A percentile compares a stretch with the other conserved stretches of the same genome.
These are phyloP conservation scores for Verasper variegatus DNA, from an alignment of 2,113 vertebrate genomes.

Conservation along the genomic window DNA sequence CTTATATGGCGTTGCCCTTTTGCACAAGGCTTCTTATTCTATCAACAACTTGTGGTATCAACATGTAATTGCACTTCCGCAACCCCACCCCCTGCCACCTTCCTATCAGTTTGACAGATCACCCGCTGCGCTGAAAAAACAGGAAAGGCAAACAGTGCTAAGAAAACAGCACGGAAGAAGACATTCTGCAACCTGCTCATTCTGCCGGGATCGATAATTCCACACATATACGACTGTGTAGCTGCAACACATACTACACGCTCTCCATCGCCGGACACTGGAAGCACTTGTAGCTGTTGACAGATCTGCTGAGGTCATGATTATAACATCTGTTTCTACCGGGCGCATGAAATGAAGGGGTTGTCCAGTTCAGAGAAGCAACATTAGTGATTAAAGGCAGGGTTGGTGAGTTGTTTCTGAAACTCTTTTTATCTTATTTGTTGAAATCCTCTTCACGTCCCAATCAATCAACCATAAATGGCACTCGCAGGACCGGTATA, in stretches of 20 bases:
- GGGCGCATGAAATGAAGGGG: constrained; percentile 10
- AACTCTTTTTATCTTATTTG: too few relatives aligned
- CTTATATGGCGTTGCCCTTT: not conserved
- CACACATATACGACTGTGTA: not conserved
- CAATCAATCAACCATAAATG: too few relatives aligned
- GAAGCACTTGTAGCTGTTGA: constrained; percentile 47
- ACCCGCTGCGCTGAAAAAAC: constrained; percentile 53
- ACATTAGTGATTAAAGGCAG: not conserved
- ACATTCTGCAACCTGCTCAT: constrained; percentile 45
- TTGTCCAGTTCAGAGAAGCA: constrained; percentile 6
- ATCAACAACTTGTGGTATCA: constrained; percentile 37
- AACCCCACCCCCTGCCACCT: constrained; percentile 52
- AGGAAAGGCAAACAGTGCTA: constrained; percentile 77
- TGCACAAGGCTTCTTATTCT: constrained; percentile 21
- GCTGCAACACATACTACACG: constrained; percentile 6
- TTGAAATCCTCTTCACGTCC: too few relatives aligned
- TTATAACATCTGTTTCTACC: constrained; percentile 44
- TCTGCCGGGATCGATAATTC: constrained; percentile 55
- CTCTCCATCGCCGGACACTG: not conserved
- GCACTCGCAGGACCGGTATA: too few relatives aligned
- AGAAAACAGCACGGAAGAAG: constrained; percentile 69
- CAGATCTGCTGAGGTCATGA: constrained; percentile 53
- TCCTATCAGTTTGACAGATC: constrained; percentile 75
- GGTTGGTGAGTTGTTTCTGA: not conserved
- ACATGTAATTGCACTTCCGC: constrained; percentile 71